A percentile compares a stretch with the other conserved stretches of the same genome.
Evolutionary conservation across 2,797 vertebrate genomes (phyloP).

Genomic region (Manis javanica): DNA sequence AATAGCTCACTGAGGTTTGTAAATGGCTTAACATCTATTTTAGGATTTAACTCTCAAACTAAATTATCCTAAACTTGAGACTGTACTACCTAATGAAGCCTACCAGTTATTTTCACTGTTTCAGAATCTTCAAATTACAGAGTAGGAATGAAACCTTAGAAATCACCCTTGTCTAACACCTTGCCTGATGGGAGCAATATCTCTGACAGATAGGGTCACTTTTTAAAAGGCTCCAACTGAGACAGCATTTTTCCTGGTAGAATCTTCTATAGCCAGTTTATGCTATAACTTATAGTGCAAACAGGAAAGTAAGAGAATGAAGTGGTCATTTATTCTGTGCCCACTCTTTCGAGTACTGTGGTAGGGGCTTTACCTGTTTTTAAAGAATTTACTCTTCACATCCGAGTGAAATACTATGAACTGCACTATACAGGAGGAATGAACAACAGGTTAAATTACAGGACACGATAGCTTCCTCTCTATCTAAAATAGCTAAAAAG

Average conservation of each 20-base stretch:
- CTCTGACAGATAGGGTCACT: not conserved
- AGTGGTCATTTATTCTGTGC: not conserved
- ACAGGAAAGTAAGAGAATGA: not conserved
- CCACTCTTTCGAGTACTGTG: not conserved
- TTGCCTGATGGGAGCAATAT: not conserved
- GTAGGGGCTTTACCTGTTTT: not conserved
- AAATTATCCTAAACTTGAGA: constrained; percentile 65
- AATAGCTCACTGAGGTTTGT: constrained; percentile 49
- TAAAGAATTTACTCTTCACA: not conserved
- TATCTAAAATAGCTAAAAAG: constrained; percentile 26
- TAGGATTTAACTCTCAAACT: constrained; percentile 72
- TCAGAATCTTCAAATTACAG: constrained; percentile 30
- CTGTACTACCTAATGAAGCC: not conserved
- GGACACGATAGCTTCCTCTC: not conserved
- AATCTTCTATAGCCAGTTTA: not conserved
- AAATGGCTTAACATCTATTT: constrained; percentile 75
- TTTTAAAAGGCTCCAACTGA: not conserved
- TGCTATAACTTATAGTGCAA: not conserved
- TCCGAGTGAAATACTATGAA: not conserved
- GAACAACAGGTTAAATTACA: not conserved
- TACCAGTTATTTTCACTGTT: constrained; percentile 25
- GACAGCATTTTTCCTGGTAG: not conserved
- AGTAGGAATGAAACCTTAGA: constrained; percentile 5
- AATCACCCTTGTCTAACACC: not conserved
- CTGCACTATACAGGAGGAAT: not conserved